Conservation (phyloP, 2,888 invertebrate genomes). For the Iphiclides podalirius region DNA sequence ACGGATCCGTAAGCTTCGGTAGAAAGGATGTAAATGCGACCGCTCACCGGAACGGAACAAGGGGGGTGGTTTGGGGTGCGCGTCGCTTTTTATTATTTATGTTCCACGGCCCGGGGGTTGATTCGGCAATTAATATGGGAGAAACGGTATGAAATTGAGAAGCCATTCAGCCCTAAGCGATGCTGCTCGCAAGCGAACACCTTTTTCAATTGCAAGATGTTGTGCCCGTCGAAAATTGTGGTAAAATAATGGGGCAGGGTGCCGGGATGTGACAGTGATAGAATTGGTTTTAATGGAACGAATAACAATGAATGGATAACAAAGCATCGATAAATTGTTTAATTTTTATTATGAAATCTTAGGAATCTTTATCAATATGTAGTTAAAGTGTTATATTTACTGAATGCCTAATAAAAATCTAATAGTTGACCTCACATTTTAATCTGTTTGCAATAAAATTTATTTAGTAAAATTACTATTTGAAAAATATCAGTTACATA, state of each 20-base stretch:
- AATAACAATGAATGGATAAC: not conserved
- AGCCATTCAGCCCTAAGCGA: constrained; percentile 8
- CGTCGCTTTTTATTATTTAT: constrained; percentile 34
- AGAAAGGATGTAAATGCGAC: constrained; percentile 50
- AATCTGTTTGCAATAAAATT: too few relatives aligned
- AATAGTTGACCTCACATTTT: too few relatives aligned
- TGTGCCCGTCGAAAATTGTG: not conserved
- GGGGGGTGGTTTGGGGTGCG: constrained; percentile 2
- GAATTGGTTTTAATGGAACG: not conserved
- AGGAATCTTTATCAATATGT: too few relatives aligned
- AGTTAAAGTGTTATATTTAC: too few relatives aligned
- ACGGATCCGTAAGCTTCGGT: constrained; percentile 50
- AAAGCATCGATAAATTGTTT: not conserved
- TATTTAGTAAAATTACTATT: too few relatives aligned
- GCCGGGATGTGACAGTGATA: not conserved
- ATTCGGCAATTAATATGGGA: constrained; percentile 35
- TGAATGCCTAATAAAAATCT: too few relatives aligned
- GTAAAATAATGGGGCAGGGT: not conserved
- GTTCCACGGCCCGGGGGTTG: constrained; percentile 32
- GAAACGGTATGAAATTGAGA: constrained; percentile 18
- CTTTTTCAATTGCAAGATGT: constrained; percentile 9
- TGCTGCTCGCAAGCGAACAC: constrained; percentile 1
- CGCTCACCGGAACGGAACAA: constrained; percentile 20
- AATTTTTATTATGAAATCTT: too few relatives aligned
- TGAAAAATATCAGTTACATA: too few relatives aligned